These are phyloP conservation scores for Corbicula japonica DNA, from an alignment of 2,888 invertebrate genomes.

Conservation along the genomic window DNA sequence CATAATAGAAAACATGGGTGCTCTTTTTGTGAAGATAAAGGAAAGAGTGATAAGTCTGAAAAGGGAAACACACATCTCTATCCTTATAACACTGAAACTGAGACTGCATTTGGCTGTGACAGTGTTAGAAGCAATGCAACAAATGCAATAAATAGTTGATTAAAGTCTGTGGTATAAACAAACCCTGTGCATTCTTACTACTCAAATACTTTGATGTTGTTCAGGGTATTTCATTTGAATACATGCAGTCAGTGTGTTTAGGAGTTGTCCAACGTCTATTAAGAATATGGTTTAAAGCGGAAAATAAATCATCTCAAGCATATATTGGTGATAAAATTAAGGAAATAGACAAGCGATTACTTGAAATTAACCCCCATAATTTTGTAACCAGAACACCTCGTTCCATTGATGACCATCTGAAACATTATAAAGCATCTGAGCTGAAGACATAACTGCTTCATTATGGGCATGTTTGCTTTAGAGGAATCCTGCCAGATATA, in stretches of 20 bases:
- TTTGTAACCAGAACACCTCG: slow-evolving; percentile 3
- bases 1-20: neutral
- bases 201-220: neutral
- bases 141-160: too few species aligned
- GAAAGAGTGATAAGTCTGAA: neutral
- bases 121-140: too few species aligned
- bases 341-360: neutral
- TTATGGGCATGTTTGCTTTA: neutral
- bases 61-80: slow-evolving; percentile 3
- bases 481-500: neutral
- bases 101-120: neutral
- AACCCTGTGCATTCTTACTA: neutral
- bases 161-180: neutral
- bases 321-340: neutral
- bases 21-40: slow-evolving; percentile 10
- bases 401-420: neutral
- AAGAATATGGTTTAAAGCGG: neutral
- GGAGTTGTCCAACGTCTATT: neutral
- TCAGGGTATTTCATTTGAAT: neutral
- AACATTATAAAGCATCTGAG: slow-evolving; percentile 4
- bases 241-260: neutral
- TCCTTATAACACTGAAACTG: neutral
- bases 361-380: neutral
- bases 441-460: neutral
- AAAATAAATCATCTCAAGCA: neutral